Evolutionary conservation across 2,888 invertebrate genomes (phyloP), one percentile per base, ranked within the genome.

Genomic region (Acleris laterana): DNA sequence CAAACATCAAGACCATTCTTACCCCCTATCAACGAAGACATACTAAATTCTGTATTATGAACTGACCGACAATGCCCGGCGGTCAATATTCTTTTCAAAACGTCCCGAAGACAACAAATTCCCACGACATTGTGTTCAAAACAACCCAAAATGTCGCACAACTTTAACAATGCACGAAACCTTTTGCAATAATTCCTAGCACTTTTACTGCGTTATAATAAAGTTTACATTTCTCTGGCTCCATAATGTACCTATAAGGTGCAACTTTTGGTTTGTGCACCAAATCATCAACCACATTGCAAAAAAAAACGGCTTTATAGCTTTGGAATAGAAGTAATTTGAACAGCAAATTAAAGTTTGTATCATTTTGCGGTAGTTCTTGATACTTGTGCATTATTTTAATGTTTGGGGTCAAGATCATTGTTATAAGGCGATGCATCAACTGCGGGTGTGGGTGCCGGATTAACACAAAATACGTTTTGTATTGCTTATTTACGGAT

Each of bases 31-130:
- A 19, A 51, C 42, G 13, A 55, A 32, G 50, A 50, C 17, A 19
- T 62, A 76, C 88, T 91, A 90, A 90, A 89, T 88, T 88, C 84
- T 80, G 73, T 78, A 77, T 86, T 86, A 90, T 91, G 84, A 82
- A 87, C 80, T 84, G 82, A 80, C 86, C 85, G 80, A 82, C 86
- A 85, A 82, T 81, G 81, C 77, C 76, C 78, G 72, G 83, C 78
- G 88, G 88, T 89, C 87, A 88, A 88, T 84, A 80, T 78, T 73
- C 77, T 80, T 81, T 80, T 82, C 77, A 78, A 79, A 73, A 70
- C 62, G 64, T 69, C 72, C 69, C 75, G 78, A 80, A 83, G 82
- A 77, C 82, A 73, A 72, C 75, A 72, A 71, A 71, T 90, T 90
- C 90, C 88, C 91, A 90, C 90, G 89, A 84, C 78, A 75, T 81